Evolutionary conservation across 1,140 invertebrate species (phyloP).

Genomic region (Muscidifurax raptorellus): DNA sequence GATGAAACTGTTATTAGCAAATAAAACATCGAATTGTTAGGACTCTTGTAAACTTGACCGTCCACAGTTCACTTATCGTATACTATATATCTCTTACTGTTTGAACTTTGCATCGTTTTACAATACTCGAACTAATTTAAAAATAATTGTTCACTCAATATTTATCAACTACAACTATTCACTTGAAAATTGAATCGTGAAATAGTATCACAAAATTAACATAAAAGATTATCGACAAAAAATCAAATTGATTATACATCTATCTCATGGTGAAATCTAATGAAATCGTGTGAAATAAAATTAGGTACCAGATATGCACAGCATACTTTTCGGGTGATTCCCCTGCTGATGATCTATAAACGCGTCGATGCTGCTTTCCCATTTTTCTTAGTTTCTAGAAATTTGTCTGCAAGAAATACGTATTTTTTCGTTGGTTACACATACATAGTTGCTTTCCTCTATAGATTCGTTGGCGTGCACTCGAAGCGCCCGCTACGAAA

Average conservation of each 20-base stretch:
- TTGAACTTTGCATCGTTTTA: no score
- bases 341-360: slow-evolving; percentile 73
- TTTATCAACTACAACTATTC: no score
- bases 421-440: slow-evolving; percentile 62
- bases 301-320: slow-evolving; percentile 71
- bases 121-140: no score
- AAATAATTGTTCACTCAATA: no score
- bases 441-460: slow-evolving; percentile 55
- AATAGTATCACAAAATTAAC: background rate
- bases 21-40: no score
- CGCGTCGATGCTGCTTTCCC: slow-evolving; percentile 74
- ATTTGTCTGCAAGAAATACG: slow-evolving; percentile 74
- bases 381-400: slow-evolving; percentile 75
- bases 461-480: slow-evolving; percentile 41
- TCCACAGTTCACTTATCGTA: no score
- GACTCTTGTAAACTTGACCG: no score
- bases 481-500: slow-evolving; percentile 13
- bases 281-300: slow-evolving; percentile 71
- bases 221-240: slow-evolving; percentile 20
- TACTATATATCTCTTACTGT: no score
- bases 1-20: background rate
- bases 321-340: slow-evolving; percentile 68
- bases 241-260: slow-evolving; percentile 59
- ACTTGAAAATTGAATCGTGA: no score
- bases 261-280: slow-evolving; percentile 59